Evolutionary conservation across 2,797 vertebrate genomes (phyloP).

Genomic region (Rhinatrema bivittatum): DNA sequence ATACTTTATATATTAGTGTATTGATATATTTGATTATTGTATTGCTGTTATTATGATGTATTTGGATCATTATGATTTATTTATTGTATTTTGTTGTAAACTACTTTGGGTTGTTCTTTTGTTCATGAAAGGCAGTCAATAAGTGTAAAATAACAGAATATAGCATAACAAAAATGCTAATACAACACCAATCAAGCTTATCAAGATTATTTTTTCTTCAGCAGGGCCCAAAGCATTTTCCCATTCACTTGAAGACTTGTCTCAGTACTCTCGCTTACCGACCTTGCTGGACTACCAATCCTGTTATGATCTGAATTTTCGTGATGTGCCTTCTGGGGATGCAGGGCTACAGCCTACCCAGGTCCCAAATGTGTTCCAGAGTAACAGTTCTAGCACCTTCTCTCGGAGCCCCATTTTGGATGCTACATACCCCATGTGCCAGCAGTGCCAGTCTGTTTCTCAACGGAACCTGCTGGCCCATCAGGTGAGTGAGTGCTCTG

Average conservation of each 20-base stretch:
- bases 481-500: too few relatives aligned
- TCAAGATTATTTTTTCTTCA: too few relatives aligned
- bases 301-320: background rate
- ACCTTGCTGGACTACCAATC: constrained; percentile 34
- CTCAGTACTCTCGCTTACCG: constrained; percentile 15
- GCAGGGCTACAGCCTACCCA: constrained; percentile 27
- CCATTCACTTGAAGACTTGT: constrained; percentile 69
- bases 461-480: constrained; percentile 6
- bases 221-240: constrained; percentile 52
- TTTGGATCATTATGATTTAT: too few relatives aligned
- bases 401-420: constrained; percentile 53
- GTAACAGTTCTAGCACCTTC: constrained; percentile 66
- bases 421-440: background rate
- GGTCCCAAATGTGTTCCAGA: constrained; percentile 46
- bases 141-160: too few relatives aligned
- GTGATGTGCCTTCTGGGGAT: constrained; percentile 13
- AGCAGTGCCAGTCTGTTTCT: constrained; percentile 4
- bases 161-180: too few relatives aligned
- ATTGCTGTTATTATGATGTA: too few relatives aligned
- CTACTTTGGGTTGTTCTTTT: too few relatives aligned
- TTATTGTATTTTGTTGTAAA: too few relatives aligned
- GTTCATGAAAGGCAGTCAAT: too few relatives aligned
- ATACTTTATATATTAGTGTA: too few relatives aligned
- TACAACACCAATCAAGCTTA: too few relatives aligned
- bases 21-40: too few relatives aligned